Conservation (phyloP, 2,797 vertebrate species). For the Myotis pilosus region DNA sequence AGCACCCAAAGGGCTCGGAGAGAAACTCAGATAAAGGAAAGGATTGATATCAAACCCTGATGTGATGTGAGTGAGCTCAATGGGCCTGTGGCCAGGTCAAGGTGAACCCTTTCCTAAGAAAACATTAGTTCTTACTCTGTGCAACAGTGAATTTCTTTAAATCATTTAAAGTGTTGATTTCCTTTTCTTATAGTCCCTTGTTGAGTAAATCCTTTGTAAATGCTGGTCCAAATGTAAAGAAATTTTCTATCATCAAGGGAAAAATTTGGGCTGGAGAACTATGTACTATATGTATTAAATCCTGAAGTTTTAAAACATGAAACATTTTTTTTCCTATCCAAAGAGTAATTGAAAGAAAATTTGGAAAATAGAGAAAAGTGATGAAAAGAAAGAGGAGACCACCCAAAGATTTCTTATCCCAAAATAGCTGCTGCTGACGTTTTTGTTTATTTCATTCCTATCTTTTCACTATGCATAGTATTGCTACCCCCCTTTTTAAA, state of each 20-base stretch:
- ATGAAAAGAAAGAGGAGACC: constrained; percentile 10
- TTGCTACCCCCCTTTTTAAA: background rate
- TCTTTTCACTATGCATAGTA: background rate
- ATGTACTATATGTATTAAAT: background rate
- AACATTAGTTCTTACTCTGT: background rate
- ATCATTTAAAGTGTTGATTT: background rate
- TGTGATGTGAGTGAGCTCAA: background rate
- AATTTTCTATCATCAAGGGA: background rate
- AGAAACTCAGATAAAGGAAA: background rate
- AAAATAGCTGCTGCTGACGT: background rate
- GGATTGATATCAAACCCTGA: background rate
- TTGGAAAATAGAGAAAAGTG: constrained; percentile 16
- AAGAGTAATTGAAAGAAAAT: constrained; percentile 23
- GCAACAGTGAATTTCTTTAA: background rate
- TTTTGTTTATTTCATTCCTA: background rate
- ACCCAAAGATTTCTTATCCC: background rate
- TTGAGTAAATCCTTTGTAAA: background rate
- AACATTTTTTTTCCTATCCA: background rate
- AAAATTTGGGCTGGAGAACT: background rate
- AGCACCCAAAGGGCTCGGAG: background rate
- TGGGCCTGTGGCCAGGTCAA: background rate
- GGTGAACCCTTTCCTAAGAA: background rate
- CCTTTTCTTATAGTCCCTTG: background rate
- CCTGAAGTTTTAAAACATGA: background rate
- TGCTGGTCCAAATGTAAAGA: background rate